These are phyloP conservation scores for Cyrtonyx montezumae DNA, from an alignment of 2,113 vertebrate genomes.

Conservation along the genomic window DNA sequence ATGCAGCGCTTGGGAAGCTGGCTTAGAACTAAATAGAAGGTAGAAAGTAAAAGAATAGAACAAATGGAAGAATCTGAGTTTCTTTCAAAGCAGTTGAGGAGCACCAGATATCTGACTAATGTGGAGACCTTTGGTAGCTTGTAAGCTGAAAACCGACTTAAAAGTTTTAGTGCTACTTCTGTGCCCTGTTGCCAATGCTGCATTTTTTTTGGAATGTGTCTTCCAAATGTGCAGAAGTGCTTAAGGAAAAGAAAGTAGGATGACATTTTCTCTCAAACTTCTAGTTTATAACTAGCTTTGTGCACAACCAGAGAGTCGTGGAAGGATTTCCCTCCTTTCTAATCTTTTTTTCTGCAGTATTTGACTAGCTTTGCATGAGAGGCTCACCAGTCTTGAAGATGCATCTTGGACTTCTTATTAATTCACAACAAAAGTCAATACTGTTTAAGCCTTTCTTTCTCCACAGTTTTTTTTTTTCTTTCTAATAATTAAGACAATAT, in stretches of 20 bases:
- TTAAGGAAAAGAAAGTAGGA: not conserved
- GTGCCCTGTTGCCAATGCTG: not conserved
- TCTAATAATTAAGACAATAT: not conserved
- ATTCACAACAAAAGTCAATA: not conserved
- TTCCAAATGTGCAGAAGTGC: not conserved
- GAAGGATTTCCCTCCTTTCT: not conserved
- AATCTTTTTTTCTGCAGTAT: not conserved
- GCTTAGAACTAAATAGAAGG: not conserved
- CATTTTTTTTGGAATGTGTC: no score
- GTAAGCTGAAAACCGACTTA: not conserved
- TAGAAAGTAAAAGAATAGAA: not conserved
- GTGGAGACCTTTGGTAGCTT: not conserved
- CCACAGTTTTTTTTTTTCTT: not conserved
- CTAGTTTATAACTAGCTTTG: not conserved
- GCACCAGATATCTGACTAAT: rapidly evolving
- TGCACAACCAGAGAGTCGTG: not conserved
- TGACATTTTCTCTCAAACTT: not conserved
- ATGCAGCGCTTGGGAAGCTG: not conserved
- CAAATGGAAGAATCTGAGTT: not conserved
- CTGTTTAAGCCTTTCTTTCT: not conserved
- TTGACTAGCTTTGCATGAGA: not conserved
- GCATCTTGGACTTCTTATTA: not conserved
- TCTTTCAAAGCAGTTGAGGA: not conserved
- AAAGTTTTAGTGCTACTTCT: not conserved
- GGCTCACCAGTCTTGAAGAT: not conserved